Evolutionary conservation across 92 coral and sea anemone species (phyloP).

Genomic region (Siderastrea siderea): DNA sequence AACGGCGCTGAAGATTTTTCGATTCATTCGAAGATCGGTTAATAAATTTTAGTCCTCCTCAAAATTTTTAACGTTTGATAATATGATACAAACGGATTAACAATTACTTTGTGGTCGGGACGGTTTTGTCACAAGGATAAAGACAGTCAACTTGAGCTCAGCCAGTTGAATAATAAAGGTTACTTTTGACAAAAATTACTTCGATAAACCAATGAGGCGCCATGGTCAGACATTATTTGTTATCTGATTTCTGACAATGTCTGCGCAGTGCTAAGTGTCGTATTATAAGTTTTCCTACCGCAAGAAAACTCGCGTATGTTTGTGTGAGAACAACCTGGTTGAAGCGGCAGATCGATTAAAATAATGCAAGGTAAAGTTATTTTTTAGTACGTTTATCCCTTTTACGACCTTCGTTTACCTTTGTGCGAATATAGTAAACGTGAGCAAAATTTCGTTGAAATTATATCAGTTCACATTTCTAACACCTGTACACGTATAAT

Average conservation of each 20-base stretch:
- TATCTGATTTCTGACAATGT: constrained; percentile 17
- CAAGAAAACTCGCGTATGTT: neutral
- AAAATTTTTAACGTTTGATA: constrained; percentile 16
- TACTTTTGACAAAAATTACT: neutral
- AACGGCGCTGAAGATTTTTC: too few relatives aligned
- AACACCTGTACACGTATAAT: constrained; percentile 7
- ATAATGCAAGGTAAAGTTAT: neutral
- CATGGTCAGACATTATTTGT: neutral
- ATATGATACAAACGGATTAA: constrained; percentile 17
- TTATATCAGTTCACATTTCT: neutral
- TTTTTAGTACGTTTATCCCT: neutral
- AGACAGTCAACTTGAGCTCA: constrained; percentile 15
- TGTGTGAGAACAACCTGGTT: neutral
- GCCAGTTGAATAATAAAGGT: neutral
- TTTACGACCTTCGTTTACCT: neutral
- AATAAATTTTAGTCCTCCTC: neutral
- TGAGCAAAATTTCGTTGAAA: neutral
- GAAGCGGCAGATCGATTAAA: neutral
- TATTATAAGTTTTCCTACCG: neutral
- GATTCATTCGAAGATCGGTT: neutral
- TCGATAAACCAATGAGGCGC: neutral
- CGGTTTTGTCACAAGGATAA: constrained; percentile 13
- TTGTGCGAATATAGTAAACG: too few relatives aligned
- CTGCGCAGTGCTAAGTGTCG: neutral
- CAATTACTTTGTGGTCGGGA: constrained; percentile 12